Evolutionary conservation across 2,113 vertebrate species (phyloP).

Genomic region (Mionectes macconnelli): DNA sequence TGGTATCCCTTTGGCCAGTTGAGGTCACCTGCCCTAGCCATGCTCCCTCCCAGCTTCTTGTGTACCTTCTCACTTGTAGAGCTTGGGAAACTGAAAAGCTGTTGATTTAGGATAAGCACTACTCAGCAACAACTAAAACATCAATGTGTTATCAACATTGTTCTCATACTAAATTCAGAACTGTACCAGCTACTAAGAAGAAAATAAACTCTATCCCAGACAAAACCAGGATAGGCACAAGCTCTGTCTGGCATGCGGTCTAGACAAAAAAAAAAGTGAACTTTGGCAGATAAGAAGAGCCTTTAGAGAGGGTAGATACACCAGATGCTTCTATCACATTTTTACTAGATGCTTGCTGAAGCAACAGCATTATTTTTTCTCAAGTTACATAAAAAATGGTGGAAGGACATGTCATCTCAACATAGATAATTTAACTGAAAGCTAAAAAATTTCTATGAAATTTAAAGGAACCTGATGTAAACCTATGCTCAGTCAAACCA

Average conservation of each 20-base stretch:
- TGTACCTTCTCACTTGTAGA: background rate
- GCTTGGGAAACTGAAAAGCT: fast-evolving
- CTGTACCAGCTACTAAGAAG: background rate
- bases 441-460: background rate
- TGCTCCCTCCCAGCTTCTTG: background rate
- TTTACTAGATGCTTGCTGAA: background rate
- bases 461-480: background rate
- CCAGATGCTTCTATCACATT: background rate
- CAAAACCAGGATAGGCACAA: background rate
- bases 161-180: background rate
- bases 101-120: background rate
- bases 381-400: background rate
- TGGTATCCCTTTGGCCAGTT: background rate
- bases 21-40: no score
- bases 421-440: background rate
- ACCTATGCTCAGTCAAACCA: background rate
- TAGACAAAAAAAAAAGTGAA: background rate
- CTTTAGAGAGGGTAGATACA: background rate
- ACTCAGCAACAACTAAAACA: background rate
- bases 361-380: background rate
- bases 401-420: background rate
- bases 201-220: background rate
- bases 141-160: background rate
- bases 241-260: background rate
- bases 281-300: background rate